phyloP scores from a whole-genome alignment of 1,140 invertebrate species.

The Oreohelix idahoensis region DNA sequence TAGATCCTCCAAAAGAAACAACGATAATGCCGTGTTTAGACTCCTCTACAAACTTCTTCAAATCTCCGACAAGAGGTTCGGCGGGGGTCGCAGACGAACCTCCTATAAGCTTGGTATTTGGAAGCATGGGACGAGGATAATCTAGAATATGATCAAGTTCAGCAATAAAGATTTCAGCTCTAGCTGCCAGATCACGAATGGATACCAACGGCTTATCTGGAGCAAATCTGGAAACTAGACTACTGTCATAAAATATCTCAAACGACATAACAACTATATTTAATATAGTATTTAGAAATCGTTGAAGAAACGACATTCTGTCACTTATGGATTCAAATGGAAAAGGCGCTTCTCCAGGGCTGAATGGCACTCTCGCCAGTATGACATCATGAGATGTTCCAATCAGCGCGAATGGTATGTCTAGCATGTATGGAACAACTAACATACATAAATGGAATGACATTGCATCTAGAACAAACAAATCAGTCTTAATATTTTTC shows the following conservation, averaged over 20 bases:
- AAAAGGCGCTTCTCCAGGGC: constrained; percentile 5
- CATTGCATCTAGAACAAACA: constrained; percentile 39
- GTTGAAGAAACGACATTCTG: constrained; percentile 27
- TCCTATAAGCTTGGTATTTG: constrained; percentile 51
- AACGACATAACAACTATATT: neutral
- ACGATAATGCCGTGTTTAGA: constrained; percentile 42
- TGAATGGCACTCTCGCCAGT: constrained; percentile 16
- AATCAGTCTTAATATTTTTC: constrained; percentile 7
- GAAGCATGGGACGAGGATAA: constrained; percentile 46
- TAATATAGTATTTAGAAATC: neutral
- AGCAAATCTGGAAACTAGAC: neutral
- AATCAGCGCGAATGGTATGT: constrained; percentile 36
- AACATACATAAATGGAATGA: constrained; percentile 11
- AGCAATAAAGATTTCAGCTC: constrained; percentile 43
- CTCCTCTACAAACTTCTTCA: constrained; percentile 37
- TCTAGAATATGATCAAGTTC: constrained; percentile 50
- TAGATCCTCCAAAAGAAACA: constrained; percentile 48
- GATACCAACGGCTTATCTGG: constrained; percentile 27
- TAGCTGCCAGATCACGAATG: neutral
- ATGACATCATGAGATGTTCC: constrained; percentile 20
- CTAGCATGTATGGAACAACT: constrained; percentile 40
- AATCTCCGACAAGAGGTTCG: constrained; percentile 20
- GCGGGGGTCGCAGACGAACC: constrained; percentile 41
- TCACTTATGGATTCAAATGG: neutral
- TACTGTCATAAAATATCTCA: neutral